Base-by-base conservation (phyloP, 1,140 invertebrate genomes). In the Wiebesia pumilae region DNA sequence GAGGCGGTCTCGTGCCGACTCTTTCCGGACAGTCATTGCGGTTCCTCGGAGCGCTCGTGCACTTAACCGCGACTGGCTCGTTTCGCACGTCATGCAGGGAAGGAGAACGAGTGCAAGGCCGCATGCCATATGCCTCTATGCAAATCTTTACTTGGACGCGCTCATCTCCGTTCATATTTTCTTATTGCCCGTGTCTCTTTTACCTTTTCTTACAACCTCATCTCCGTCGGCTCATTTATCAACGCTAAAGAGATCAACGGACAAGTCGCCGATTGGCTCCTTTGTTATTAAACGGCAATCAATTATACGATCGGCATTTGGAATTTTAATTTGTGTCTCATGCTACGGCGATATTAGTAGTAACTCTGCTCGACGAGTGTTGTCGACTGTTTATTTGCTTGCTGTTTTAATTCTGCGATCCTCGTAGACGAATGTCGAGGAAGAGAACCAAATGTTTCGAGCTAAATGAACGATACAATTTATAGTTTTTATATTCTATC, bases 91-190 rank as follows among this genome's bases (percentile, higher is more conserved):
- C 89, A 90, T 89, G 87, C 88, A 71, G 73, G n/a, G 27, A 77
- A 30, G 10, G 21, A 19, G 43, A 51, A 12, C 51, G 47, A 88
- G 71, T 87, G 87, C 88, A 89, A 88, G 88, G 88, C 88, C 89
- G 89, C 89, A 89, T 88, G 87, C 90, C 90, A 89, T 90, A 89
- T 90, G 89, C 83, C 87, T 86, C 82, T 90, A 91, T 90, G 89
- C 89, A 91, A 90, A 91, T 91, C 88, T 84, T 71, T 24, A 21
- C 12, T 19, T 33, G 0, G 27, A 62, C 3, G 3, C 24, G 12
- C 27, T 43, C 16, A 3, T 35, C 24, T 65, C n/a, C 27, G 27
- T 54, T 27, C 35, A 33, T 43, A 35, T 54, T 21, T 51, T 65
- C 40, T 27, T 51, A 2, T 47, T 14, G 2, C 33, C 24, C 24